These are phyloP conservation scores for Cygnus atratus DNA, from an alignment of 2,113 vertebrate genomes.

Conservation along the genomic window DNA sequence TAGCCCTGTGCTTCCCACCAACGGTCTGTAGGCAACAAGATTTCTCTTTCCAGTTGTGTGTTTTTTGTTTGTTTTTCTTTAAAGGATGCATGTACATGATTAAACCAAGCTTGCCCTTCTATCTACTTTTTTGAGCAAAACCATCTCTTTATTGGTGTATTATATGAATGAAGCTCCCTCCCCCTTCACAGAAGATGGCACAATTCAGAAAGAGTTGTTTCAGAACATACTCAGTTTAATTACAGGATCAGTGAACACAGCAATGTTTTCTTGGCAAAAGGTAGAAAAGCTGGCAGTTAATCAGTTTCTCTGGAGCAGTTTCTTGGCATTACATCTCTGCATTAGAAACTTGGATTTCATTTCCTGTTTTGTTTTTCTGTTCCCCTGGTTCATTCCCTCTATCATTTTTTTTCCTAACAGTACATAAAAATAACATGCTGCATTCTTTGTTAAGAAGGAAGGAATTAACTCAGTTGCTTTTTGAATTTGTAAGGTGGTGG, in stretches of 20 bases:
- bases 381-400: conserved; percentile 8
- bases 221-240: conserved; percentile 44
- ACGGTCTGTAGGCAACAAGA: neutral
- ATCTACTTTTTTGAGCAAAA: neutral
- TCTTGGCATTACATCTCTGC: neutral
- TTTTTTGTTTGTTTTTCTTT: neutral
- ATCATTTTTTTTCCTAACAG: neutral
- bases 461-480: neutral
- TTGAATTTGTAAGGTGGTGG: neutral
- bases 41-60: neutral
- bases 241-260: conserved; percentile 63
- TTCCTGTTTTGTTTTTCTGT: conserved; percentile 41
- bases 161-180: neutral
- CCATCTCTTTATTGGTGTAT: neutral
- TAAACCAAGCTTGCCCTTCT: conserved; percentile 31
- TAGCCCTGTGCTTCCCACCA: neutral
- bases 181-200: conserved; percentile 16
- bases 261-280: conserved; percentile 60
- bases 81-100: neutral
- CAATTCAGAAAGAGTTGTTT: conserved; percentile 8
- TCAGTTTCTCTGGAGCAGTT: conserved; percentile 40
- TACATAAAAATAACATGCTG: conserved; percentile 14
- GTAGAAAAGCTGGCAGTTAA: conserved; percentile 52
- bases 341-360: conserved; percentile 28
- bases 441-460: conserved; percentile 18